Evolutionary conservation across 2,113 vertebrate species (phyloP).

Genomic region (Meriones unguiculatus): DNA sequence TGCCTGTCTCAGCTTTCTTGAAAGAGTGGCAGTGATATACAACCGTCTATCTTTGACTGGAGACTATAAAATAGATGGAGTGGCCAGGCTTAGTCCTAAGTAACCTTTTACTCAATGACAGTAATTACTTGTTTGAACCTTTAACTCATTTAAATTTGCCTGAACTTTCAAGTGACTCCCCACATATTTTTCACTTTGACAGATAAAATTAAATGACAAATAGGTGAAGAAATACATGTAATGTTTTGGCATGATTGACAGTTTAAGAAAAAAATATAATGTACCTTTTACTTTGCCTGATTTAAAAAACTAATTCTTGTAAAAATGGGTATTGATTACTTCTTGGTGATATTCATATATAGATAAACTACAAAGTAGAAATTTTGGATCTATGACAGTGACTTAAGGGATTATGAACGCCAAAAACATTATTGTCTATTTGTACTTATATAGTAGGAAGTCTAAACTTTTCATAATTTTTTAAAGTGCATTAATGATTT

Average conservation of each 20-base stretch:
- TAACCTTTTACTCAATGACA: constrained; percentile 82
- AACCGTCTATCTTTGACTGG: constrained; percentile 64
- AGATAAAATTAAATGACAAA: constrained; percentile 75
- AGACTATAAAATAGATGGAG: constrained; percentile 80
- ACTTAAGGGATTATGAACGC: neutral
- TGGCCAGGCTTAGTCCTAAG: constrained; percentile 76
- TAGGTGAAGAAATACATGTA: constrained; percentile 60
- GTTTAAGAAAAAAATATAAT: constrained; percentile 31
- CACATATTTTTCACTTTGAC: constrained; percentile 81
- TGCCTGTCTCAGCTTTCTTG: constrained; percentile 74
- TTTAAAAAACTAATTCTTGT: constrained; percentile 34
- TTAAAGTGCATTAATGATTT: neutral
- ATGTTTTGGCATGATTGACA: constrained; percentile 71
- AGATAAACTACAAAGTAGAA: neutral
- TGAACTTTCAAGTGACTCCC: constrained; percentile 80
- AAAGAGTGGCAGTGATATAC: constrained; percentile 73
- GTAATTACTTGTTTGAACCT: constrained; percentile 80
- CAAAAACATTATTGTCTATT: neutral
- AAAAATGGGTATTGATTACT: neutral
- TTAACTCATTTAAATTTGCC: constrained; percentile 83
- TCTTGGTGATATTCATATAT: neutral
- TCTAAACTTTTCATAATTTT: neutral
- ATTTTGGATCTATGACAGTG: neutral
- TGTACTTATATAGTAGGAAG: neutral
- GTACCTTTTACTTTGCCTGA: constrained; percentile 14